Percentiles rank a stretch among this genome's conserved stretches.
Evolutionary conservation across 2,888 invertebrate species (phyloP).

Genomic region (Encarsia formosa): DNA sequence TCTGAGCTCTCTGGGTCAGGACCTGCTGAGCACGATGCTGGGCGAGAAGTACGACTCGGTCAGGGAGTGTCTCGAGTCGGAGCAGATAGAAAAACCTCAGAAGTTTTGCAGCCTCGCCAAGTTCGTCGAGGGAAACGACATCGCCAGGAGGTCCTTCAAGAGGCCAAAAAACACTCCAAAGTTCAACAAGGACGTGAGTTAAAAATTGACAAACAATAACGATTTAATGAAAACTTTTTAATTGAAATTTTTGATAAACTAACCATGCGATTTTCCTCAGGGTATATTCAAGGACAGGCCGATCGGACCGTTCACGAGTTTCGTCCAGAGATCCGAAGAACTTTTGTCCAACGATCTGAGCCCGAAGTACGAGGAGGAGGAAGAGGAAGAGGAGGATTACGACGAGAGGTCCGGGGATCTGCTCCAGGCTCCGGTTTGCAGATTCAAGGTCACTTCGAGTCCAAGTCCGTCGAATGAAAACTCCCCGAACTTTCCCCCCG

Average conservation of each 20-base stretch:
- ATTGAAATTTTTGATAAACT: not conserved
- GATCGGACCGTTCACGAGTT: constrained; percentile 6
- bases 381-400: constrained; percentile 3
- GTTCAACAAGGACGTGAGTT: constrained; percentile 36
- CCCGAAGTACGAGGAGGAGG: constrained; percentile 4
- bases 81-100: constrained; percentile 56
- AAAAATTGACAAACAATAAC: no score
- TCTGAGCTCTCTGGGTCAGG: constrained; percentile 68
- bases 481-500: constrained; percentile 41
- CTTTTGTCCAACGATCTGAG: constrained; percentile 7
- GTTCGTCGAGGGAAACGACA: constrained; percentile 79
- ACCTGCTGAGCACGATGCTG: constrained; percentile 64
- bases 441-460: constrained; percentile 39
- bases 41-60: constrained; percentile 62
- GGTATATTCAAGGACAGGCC: constrained; percentile 15
- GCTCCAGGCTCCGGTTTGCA: constrained; percentile 38
- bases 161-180: constrained; percentile 37
- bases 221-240: no score
- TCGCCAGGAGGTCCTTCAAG: constrained; percentile 73
- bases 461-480: constrained; percentile 35
- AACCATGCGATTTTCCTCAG: constrained; percentile 1
- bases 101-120: constrained; percentile 77
- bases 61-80: constrained; percentile 56
- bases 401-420: constrained; percentile 34
- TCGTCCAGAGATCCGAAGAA: constrained; percentile 3